Evolutionary conservation across 1,140 invertebrate genomes (phyloP).

Genomic region (Drosophila simulans): DNA sequence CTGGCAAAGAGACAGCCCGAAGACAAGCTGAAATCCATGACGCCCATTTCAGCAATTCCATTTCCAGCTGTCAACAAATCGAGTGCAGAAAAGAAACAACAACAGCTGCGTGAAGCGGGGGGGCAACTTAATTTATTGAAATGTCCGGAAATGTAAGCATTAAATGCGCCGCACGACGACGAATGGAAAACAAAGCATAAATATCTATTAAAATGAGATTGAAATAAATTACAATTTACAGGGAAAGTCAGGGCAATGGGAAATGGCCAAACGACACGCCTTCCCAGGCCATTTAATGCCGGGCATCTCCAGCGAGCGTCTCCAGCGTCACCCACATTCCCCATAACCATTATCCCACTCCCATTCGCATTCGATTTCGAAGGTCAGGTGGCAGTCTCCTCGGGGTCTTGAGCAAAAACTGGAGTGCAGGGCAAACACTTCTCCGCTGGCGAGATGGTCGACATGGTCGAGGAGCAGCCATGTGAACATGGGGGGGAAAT

Average conservation of each 20-base stretch:
- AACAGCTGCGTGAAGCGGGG: not conserved
- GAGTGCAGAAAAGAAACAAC: slow-evolving; percentile 12
- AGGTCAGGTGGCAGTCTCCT: slow-evolving; percentile 47
- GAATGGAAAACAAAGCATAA: slow-evolving; percentile 72
- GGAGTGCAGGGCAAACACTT: slow-evolving; percentile 73
- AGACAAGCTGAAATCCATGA: slow-evolving; percentile 5
- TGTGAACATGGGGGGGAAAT: slow-evolving; percentile 64
- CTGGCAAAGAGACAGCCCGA: not conserved
- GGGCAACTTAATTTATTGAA: slow-evolving; percentile 63
- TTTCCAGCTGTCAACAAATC: slow-evolving; percentile 60
- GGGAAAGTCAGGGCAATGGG: not conserved
- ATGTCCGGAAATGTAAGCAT: slow-evolving; percentile 55
- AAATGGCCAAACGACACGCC: slow-evolving; percentile 5
- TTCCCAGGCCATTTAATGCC: not conserved
- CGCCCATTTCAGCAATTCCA: slow-evolving; percentile 15
- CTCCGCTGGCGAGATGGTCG: slow-evolving; percentile 26
- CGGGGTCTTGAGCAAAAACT: slow-evolving; percentile 33
- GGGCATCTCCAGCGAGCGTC: too few relatives aligned
- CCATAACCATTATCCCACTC: too few relatives aligned
- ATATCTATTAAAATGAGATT: slow-evolving; percentile 76
- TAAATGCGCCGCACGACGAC: slow-evolving; percentile 37
- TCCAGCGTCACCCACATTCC: too few relatives aligned
- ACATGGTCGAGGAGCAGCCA: slow-evolving; percentile 30
- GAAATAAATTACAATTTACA: slow-evolving; percentile 73
- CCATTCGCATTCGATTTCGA: slow-evolving; percentile 8